Conservation (phyloP, 2,113 vertebrate species). For the Myotis yumanensis region DNA sequence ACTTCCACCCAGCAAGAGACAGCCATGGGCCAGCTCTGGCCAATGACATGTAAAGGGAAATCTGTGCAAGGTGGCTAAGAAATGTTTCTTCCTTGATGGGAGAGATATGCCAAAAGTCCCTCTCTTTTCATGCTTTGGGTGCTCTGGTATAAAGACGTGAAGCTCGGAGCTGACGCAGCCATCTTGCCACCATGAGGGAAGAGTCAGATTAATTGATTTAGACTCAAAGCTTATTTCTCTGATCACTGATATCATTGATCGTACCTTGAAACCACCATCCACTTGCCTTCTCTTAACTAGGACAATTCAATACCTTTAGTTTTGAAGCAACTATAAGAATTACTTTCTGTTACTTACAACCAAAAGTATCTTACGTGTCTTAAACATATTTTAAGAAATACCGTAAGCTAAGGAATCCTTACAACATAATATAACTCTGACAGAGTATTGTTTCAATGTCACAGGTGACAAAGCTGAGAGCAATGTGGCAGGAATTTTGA, state of each 20-base stretch:
- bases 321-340: background rate
- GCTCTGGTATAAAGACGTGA: background rate
- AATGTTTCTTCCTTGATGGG: background rate
- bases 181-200: background rate
- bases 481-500: background rate
- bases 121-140: background rate
- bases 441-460: background rate
- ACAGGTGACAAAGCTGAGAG: background rate
- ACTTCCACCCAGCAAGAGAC: background rate
- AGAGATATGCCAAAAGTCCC: background rate
- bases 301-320: background rate
- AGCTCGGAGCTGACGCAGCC: background rate
- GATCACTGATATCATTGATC: background rate
- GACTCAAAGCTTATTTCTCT: background rate
- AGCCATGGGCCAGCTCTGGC: background rate
- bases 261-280: background rate
- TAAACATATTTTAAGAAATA: background rate
- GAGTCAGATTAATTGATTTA: background rate
- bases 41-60: background rate
- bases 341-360: background rate
- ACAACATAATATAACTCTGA: background rate
- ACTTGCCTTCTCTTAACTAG: background rate
- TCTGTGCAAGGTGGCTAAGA: background rate
- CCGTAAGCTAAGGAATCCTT: background rate
- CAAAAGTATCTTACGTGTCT: background rate